Conservation (phyloP, 2,888 invertebrate genomes). For the Drosophila meridionalis region DNA sequence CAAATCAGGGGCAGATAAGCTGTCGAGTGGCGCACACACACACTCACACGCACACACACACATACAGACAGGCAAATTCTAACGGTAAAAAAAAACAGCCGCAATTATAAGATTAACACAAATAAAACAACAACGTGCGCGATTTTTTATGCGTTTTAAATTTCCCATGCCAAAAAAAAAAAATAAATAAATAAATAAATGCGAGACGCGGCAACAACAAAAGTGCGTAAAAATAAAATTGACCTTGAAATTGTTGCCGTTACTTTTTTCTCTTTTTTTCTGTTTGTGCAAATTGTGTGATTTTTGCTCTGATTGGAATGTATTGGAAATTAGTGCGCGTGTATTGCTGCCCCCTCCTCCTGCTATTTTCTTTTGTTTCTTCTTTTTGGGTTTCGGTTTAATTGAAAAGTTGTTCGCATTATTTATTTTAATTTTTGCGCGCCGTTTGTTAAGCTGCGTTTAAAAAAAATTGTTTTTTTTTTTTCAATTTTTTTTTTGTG, state of each 20-base stretch:
- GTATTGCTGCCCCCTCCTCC: conserved; percentile 2
- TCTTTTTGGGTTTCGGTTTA: conserved; percentile 30
- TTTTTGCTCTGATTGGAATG: conserved; percentile 29
- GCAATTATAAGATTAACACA: conserved; percentile 79
- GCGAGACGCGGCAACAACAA: conserved; percentile 5
- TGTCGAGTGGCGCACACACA: conserved; percentile 62
- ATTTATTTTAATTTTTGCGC: conserved; percentile 60
- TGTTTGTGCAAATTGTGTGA: conserved; percentile 1
- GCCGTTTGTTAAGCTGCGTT: conserved; percentile 57
- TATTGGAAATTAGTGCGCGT: conserved; percentile 27
- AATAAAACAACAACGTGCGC: conserved; percentile 40
- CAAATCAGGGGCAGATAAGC: conserved; percentile 73
- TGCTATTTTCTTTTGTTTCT: conserved; percentile 19
- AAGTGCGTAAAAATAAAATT: conserved; percentile 78
- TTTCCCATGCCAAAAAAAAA: conserved; percentile 67
- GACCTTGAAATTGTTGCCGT: conserved; percentile 65
- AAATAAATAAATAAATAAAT: not conserved
- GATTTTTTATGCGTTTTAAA: conserved; percentile 78
- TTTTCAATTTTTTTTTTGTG: conserved; percentile 14
- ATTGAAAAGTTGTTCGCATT: conserved; percentile 51
- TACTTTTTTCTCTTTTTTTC: conserved; percentile 14
- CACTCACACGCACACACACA: conserved; percentile 5
- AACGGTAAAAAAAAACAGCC: conserved; percentile 55
- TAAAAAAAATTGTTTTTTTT: conserved; percentile 21
- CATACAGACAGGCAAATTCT: conserved; percentile 1